These are phyloP conservation scores for Styela plicata DNA, from an alignment of 23 tunicate species.

Conservation along the genomic window DNA sequence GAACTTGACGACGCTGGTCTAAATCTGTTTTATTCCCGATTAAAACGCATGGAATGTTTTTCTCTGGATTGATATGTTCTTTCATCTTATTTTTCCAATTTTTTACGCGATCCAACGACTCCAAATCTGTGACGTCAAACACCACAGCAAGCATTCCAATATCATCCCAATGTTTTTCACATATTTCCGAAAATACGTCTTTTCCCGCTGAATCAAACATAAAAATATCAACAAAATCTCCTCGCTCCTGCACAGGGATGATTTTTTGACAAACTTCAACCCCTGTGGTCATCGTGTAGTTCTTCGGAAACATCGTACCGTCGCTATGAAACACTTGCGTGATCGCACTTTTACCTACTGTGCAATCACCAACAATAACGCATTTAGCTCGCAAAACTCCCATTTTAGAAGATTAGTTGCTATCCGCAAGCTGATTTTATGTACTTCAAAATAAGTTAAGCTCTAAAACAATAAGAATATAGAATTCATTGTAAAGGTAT, in stretches of 20 bases:
- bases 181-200: constrained; percentile 49
- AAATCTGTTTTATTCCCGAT: constrained; percentile 78
- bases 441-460: too few relatives aligned
- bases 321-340: constrained; percentile 71
- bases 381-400: constrained; percentile 75
- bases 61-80: constrained; percentile 41
- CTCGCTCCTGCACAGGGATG: constrained; percentile 25
- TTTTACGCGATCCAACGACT: constrained; percentile 51
- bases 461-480: background rate
- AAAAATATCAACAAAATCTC: constrained; percentile 49
- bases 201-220: constrained; percentile 77
- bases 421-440: too few relatives aligned
- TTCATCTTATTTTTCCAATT: constrained; percentile 62
- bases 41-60: constrained; percentile 38
- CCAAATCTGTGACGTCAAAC: constrained; percentile 65
- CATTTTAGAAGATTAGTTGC: too few relatives aligned
- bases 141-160: constrained; percentile 78
- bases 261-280: constrained; percentile 43
- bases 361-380: constrained; percentile 66
- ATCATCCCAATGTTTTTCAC: constrained; percentile 56
- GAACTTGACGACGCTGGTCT: constrained; percentile 39
- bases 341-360: constrained; percentile 89
- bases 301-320: constrained; percentile 78
- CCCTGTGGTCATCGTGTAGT: constrained; percentile 65
- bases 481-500: background rate